These are phyloP conservation scores for Rhinoderma darwinii DNA, from an alignment of 2,113 vertebrate species.

Conservation along the genomic window DNA sequence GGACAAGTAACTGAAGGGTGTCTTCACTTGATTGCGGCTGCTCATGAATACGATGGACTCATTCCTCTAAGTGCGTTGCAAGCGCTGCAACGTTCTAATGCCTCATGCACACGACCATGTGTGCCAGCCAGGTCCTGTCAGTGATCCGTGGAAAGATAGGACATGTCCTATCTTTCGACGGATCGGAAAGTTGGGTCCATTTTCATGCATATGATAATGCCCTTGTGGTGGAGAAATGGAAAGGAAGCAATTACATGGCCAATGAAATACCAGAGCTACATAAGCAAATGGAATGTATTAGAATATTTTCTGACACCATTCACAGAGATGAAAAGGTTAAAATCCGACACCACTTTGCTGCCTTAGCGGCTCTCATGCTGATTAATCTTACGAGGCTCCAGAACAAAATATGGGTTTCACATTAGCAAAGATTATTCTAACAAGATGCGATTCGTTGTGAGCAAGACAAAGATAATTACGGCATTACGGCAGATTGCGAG, in stretches of 20 bases:
- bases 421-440: slow-evolving; percentile 60
- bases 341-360: slow-evolving; percentile 18
- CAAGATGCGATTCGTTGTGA: slow-evolving; percentile 51
- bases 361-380: slow-evolving; percentile 14
- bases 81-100: too few relatives aligned
- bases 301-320: background rate
- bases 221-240: too few relatives aligned
- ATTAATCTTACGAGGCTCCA: slow-evolving; percentile 53
- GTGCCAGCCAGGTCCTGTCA: too few relatives aligned
- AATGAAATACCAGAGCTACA: background rate
- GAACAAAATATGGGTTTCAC: slow-evolving; percentile 53
- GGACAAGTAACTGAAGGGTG: too few relatives aligned
- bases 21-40: too few relatives aligned
- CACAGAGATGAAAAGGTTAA: slow-evolving; percentile 22
- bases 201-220: background rate
- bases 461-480: slow-evolving; percentile 59
- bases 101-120: too few relatives aligned
- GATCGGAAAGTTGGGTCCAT: too few relatives aligned
- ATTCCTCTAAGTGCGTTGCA: too few relatives aligned
- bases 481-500: slow-evolving; percentile 56
- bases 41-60: too few relatives aligned
- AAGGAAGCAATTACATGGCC: too few relatives aligned
- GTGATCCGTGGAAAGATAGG: too few relatives aligned
- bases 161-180: too few relatives aligned
- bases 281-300: background rate